A percentile compares a stretch with the other conserved stretches of the same genome.
These are phyloP conservation scores for Octodon degus DNA, from an alignment of 2,113 vertebrate genomes.

Conservation along the genomic window DNA sequence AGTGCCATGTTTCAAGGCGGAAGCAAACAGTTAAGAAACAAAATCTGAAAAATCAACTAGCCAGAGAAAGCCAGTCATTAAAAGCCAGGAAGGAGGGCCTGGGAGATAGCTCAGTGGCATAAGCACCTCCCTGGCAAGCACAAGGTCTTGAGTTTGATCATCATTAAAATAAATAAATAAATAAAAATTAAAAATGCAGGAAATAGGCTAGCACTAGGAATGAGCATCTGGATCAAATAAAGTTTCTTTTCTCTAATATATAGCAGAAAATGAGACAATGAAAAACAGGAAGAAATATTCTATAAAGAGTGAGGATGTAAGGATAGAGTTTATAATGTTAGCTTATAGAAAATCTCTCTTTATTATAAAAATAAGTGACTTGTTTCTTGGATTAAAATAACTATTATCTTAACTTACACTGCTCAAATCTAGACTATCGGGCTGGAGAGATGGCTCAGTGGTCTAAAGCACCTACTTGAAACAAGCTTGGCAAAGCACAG, in stretches of 20 bases:
- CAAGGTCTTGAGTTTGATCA: no score
- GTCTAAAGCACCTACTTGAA: no score
- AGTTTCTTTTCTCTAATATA: slow-evolving; percentile 19
- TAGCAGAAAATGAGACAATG: background rate
- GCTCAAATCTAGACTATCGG: slow-evolving; percentile 39
- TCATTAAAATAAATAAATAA: no score
- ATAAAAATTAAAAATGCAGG: background rate
- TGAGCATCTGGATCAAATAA: slow-evolving; percentile 20
- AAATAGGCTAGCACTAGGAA: slow-evolving; percentile 8
- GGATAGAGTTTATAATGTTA: background rate
- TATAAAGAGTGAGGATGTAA: background rate
- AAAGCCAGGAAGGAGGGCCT: background rate
- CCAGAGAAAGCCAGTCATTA: slow-evolving; percentile 23
- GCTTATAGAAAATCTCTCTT: slow-evolving; percentile 20
- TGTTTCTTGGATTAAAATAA: slow-evolving; percentile 51
- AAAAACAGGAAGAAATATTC: slow-evolving; percentile 54
- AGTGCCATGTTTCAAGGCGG: slow-evolving; percentile 8
- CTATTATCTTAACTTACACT: background rate
- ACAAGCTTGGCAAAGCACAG: no score
- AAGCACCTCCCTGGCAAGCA: no score
- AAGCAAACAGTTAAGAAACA: slow-evolving; percentile 18
- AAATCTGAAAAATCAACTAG: slow-evolving; percentile 38
- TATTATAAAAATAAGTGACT: slow-evolving; percentile 36
- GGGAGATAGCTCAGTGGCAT: no score
- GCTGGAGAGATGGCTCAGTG: no score